Base-by-base conservation (phyloP, 2,888 invertebrate species). In the Papilio protenor region DNA sequence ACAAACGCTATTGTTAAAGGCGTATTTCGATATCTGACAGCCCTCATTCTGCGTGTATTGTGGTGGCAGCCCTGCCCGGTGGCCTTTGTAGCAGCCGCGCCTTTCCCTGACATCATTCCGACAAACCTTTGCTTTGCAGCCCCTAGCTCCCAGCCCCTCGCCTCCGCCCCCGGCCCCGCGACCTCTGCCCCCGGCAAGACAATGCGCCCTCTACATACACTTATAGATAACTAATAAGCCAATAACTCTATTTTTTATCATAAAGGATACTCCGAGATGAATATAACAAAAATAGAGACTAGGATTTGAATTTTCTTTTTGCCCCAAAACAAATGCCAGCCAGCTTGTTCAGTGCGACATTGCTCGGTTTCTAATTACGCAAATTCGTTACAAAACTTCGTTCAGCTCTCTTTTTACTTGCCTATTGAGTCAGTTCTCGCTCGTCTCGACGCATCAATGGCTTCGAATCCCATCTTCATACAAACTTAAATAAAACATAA, bases 1-100 rank as follows among this genome's bases (percentile, higher is more conserved):
- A 14, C 14, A 18, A 18, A 8, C 18, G 4, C 14, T 52, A 5
- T 0, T 52, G 16, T 52, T 18, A 16, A n/a, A 52, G 1, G 5
- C n/a, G 40, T 18, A 18, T 8, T 52, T 52, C 52, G 16, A 49
- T 14, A 49, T 49, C 49, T n/a, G n/a, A n/a, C 49, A 49, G 49
- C 12, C 16, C 18, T 16, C 14, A 16, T 18, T 40, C 40, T 40
- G 8, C 3, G 21, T 59, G 57, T 59, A 61, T 27, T 52, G 18
- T 18, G 12, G 55, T 45, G 23, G 14, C 76, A 76, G 49, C 76
- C 76, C 69, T 76, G 72, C n/a, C 21, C n/a, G 12, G 52, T 72
- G 72, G 47, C 76, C 76, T 76, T 76, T 72, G 14, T 64, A 27
- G 73, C 77, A 69, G 77, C 77, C 77, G 57, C 73, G 49, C 73